Base-by-base conservation (phyloP, 2,113 vertebrate genomes). In the Grantiella picta region DNA sequence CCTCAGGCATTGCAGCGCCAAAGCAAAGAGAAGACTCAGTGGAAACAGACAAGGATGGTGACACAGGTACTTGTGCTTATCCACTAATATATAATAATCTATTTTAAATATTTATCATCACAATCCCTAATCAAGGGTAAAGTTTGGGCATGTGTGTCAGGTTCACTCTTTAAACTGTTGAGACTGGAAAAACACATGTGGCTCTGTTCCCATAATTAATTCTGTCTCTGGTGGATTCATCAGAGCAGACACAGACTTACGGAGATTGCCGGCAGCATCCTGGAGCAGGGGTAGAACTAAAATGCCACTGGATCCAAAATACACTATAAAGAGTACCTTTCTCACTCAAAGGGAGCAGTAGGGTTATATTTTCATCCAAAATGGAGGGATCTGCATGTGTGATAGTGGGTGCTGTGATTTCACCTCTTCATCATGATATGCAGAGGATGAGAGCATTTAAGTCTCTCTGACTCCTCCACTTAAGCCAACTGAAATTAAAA, bases 401-500 rank as follows among this genome's bases (percentile, higher is more conserved):
- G 49, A 90, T 25, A 92, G 15, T 54, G 54, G 66, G 18, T 85
- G 35, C 54, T 57, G 29, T 50, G 52, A 50, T 86, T 89, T 83
- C 53, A 33, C 3, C 40, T 35, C 80, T 56, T 69, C 17, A 61
- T 42, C 24, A 18, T 56, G 75, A 76, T 56, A 68, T 28, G 69
- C 28, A 57, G 18, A 71, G 49, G 12, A 24, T 91, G 45, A 87
- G 23, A 72, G 9, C 20, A 15, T 89, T 69, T 54, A 84, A 65
- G 56, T 44, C 6, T 89, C 25, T 20, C 27, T 88, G 57, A 77
- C 38, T 95, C 89, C 54, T 36, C 33, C 66, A 47, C n/a, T 94
- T 57, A 68, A 93, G 65, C 61, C 86, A 85, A 70, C 23, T 82
- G 63, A 96, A 88, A 92, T 84, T 79, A 89, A 94, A 95, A 71